Evolutionary conservation across 2,113 vertebrate species (phyloP).

Genomic region (Clarias macrocephalus): DNA sequence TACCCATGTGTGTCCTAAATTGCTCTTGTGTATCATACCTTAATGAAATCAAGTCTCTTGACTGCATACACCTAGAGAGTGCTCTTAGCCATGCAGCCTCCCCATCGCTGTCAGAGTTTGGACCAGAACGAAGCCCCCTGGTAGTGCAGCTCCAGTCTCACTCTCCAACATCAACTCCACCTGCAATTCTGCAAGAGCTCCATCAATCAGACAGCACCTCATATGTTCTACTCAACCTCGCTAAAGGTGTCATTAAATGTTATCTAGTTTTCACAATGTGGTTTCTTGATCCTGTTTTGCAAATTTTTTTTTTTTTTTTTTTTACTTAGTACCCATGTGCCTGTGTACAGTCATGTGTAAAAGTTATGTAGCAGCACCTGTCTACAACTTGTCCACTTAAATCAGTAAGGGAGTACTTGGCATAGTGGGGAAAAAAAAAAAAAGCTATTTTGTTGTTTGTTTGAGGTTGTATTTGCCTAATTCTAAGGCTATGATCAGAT

Average conservation of each 20-base stretch:
- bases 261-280: background rate
- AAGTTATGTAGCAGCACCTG: too few species aligned
- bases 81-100: conserved; percentile 72
- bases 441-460: too few species aligned
- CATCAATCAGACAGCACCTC: conserved; percentile 90
- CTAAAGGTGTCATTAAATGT: conserved; percentile 78
- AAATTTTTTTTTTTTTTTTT: too few species aligned
- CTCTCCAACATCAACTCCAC: conserved; percentile 74
- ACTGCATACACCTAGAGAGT: conserved; percentile 72
- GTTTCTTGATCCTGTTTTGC: background rate
- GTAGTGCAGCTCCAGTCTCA: conserved; percentile 82
- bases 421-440: too few species aligned
- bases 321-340: too few species aligned
- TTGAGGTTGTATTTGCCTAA: too few species aligned
- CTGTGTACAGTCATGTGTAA: too few species aligned
- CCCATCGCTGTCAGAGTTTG: conserved; percentile 69
- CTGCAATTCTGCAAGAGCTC: conserved; percentile 85
- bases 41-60: conserved; percentile 3
- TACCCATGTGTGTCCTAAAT: background rate
- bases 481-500: too few species aligned
- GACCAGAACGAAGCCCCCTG: conserved; percentile 77
- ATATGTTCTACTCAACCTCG: conserved; percentile 93
- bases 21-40: background rate
- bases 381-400: too few species aligned
- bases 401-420: too few species aligned